Conservation (phyloP, 2,797 vertebrate genomes). For the Pristis pectinata region DNA sequence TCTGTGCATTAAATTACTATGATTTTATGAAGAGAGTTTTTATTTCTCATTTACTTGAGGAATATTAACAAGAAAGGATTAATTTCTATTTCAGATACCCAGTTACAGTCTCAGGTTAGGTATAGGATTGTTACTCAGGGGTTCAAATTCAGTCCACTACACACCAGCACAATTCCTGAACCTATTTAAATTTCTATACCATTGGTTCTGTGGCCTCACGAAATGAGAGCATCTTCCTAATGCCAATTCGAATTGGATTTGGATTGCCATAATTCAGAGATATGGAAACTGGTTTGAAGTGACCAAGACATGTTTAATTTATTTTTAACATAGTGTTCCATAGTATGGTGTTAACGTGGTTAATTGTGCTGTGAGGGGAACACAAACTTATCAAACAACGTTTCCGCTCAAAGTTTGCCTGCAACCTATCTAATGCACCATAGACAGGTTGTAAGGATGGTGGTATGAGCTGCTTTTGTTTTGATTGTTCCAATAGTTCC, state of each 20-base stretch:
- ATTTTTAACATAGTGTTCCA: background rate
- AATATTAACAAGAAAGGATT: background rate
- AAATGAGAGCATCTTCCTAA: too few relatives aligned
- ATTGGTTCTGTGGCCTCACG: background rate
- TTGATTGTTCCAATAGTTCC: background rate
- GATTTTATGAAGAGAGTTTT: too few relatives aligned
- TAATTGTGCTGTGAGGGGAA: background rate
- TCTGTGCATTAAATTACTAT: too few relatives aligned
- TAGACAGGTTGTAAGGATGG: background rate
- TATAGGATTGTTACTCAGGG: background rate
- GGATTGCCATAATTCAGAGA: background rate
- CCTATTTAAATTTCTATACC: background rate
- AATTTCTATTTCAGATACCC: background rate
- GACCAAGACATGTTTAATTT: background rate
- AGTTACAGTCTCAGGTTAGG: background rate
- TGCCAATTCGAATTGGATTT: background rate
- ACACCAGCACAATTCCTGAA: background rate
- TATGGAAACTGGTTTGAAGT: background rate
- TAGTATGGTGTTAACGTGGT: background rate
- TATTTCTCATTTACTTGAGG: background rate
- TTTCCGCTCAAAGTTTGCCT: background rate
- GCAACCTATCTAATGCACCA: background rate
- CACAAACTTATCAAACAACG: background rate
- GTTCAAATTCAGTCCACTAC: background rate
- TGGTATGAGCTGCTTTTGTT: background rate